Evolutionary conservation across 2,797 vertebrate genomes (phyloP), one percentile per base, ranked within the genome.

Genomic region (Varecia variegata): DNA sequence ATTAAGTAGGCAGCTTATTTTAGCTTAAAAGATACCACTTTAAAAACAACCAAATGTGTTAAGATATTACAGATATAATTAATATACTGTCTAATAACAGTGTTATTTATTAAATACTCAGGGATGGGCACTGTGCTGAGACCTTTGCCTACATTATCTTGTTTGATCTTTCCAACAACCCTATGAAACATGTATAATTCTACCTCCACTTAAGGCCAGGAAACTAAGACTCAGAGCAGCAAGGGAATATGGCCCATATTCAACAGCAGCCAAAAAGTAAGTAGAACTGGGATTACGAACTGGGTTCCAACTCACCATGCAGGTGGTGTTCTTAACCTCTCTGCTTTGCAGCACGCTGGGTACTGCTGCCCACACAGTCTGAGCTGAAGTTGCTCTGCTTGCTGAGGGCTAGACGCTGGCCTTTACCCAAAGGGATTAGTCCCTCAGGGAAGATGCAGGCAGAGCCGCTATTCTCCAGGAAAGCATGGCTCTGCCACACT

Each of bases 71-170:
- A 96, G 77, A 82, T 62, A 73, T 93, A 96, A 92, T 88, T 97
- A 97, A 95, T 88, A 90, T 79, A 80, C 88, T 98, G 95, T 82
- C 84, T 92, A 90, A 88, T 93, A 93, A 94, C 88, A 67, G 67
- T 50, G 77, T 45, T 90, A 88, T 93, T 90, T 93, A 95, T 95
- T 95, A 94, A 96, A 93, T 81, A 97, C 56, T 62, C 87, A 90
- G 70, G 45, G 40, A 93, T 21, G 85, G 67, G 60, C 84, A 94
- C 90, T 84, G 40, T 93, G 81, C 47, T 54, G 76, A 90, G 80
- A 95, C 2, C 56, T 95, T 68, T 74, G 68, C 56, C 77, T 90
- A 18, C 35, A 43, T 79, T 90, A 92, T 88, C 45, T 43, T 90
- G 52, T 85, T 62, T 95, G 81, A 88, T 90, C 90, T 94, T 96